Base-by-base conservation (phyloP, 2,888 invertebrate genomes). In the Norana najaformis region DNA sequence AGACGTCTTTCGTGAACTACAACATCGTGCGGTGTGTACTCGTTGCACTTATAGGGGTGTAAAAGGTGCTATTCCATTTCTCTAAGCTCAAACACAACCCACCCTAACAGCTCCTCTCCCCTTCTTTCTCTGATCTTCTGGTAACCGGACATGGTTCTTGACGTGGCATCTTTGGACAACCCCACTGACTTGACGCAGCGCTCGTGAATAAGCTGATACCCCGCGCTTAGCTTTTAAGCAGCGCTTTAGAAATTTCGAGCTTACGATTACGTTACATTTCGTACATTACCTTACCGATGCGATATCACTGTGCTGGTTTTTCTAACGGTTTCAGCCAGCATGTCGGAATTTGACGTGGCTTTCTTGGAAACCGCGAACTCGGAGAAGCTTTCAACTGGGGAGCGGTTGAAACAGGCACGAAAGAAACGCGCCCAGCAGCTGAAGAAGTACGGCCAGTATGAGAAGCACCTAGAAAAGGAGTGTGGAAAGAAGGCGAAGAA, bases 321-420 rank as follows among this genome's bases (percentile, higher is more conserved):
- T 69, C 69, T n/a, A 1, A 69, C 8, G 13, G n/a, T 69, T 69
- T 69, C 69, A 30, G 30, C 69, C 69, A 16, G 5, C n/a, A 69
- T 69, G 69, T n/a, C 69, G 30, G 69, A 69, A 69, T 69, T n/a
- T n/a, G 69, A n/a, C 11, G 69, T n/a, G 6, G 16, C 11, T 1
- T n/a, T 69, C 69, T 69, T n/a, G 11, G 69, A 69, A 4, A 8
- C n/a, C n/a, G 69, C 69, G 1, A n/a, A 30, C 0, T 8, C 6
- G 94, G 99, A 99, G 96, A 97, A 97, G 95, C 96, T 99, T 96
- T 97, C 97, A 91, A 98, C 99, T 13, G 98, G 98, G 94, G 99
- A 99, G 94, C 96, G 99, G 91, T 96, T 96, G 82, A 95, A 95
- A 92, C 95, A 99, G 93, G 99, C 99, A 83, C 96, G 98, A 94